phyloP scores from a whole-genome alignment of 2,888 invertebrate species.

The Noctua janthina region DNA sequence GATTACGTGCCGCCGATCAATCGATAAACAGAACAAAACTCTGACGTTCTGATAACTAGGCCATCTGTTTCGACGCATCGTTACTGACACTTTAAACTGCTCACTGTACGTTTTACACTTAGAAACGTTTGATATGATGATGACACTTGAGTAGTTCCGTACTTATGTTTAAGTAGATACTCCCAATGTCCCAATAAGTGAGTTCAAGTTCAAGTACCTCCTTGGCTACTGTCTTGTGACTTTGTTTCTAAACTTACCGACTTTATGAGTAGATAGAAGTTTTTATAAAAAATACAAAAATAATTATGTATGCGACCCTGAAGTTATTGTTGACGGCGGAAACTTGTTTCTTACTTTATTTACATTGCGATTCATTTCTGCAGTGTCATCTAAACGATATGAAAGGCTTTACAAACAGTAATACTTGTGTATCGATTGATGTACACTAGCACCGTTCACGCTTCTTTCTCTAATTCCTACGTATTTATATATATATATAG shows the following conservation, averaged over 20 bases:
- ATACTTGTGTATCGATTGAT: slow-evolving; percentile 11
- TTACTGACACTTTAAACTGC: slow-evolving; percentile 12
- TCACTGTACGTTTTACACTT: slow-evolving; percentile 16
- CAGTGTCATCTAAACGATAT: slow-evolving; percentile 11
- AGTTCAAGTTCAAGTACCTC: slow-evolving; percentile 29
- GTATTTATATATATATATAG: not conserved
- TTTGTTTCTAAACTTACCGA: slow-evolving; percentile 4
- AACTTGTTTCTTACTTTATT: slow-evolving; percentile 24
- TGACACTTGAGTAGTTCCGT: slow-evolving; percentile 20
- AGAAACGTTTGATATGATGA: slow-evolving; percentile 5
- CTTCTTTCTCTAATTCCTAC: slow-evolving; percentile 3
- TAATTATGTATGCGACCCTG: slow-evolving; percentile 32
- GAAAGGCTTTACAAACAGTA: not conserved
- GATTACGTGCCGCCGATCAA: slow-evolving; percentile 26
- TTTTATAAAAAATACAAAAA: slow-evolving; percentile 26
- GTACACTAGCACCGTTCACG: not conserved
- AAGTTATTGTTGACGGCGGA: slow-evolving; percentile 18
- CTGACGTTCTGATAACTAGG: slow-evolving; percentile 10
- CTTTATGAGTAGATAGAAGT: not conserved
- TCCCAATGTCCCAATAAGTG: slow-evolving; percentile 15
- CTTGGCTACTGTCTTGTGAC: slow-evolving; percentile 26
- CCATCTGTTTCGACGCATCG: slow-evolving; percentile 16
- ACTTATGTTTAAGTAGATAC: slow-evolving; percentile 22
- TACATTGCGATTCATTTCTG: slow-evolving; percentile 20
- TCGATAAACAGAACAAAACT: slow-evolving; percentile 36